phyloP scores from a whole-genome alignment of 2,113 vertebrate genomes.

The Sylvilagus bachmani region DNA sequence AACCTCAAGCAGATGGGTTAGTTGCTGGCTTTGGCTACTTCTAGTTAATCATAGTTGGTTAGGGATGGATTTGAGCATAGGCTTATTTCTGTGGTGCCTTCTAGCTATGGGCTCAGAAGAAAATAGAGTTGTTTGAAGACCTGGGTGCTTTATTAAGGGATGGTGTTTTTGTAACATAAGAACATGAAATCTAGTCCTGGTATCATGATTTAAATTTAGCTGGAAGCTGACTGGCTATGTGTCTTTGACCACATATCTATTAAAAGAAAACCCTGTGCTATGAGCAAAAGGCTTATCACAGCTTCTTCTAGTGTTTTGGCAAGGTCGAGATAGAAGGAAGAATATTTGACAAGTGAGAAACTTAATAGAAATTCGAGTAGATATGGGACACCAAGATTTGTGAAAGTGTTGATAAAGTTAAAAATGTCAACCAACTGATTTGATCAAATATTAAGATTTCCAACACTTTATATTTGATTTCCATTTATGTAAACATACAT shows the following conservation, averaged over 20 bases:
- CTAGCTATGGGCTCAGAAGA: slow-evolving; percentile 50
- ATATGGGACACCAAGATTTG: not conserved
- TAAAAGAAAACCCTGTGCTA: slow-evolving; percentile 69
- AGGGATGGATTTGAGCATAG: not conserved
- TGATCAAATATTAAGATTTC: slow-evolving; percentile 13
- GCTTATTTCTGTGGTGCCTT: slow-evolving; percentile 22
- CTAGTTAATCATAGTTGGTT: not conserved
- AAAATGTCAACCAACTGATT: not conserved
- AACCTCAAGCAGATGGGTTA: not conserved
- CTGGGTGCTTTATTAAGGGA: slow-evolving; percentile 12
- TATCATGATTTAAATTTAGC: slow-evolving; percentile 75
- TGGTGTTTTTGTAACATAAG: slow-evolving; percentile 73
- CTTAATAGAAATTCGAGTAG: slow-evolving; percentile 54
- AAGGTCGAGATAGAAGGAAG: slow-evolving; percentile 51
- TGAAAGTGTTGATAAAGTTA: slow-evolving; percentile 24
- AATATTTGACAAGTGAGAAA: slow-evolving; percentile 67
- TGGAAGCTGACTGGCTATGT: slow-evolving; percentile 49
- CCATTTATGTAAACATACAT: not conserved
- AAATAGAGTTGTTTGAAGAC: slow-evolving; percentile 68
- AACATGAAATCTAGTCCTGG: slow-evolving; percentile 73
- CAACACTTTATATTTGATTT: slow-evolving; percentile 19
- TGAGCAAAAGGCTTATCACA: slow-evolving; percentile 57
- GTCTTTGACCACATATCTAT: slow-evolving; percentile 71
- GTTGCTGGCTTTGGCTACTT: not conserved
- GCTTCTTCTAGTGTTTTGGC: slow-evolving; percentile 50